Evolutionary conservation across 2,888 invertebrate species (phyloP).

Genomic region (Callyntrura sp.): DNA sequence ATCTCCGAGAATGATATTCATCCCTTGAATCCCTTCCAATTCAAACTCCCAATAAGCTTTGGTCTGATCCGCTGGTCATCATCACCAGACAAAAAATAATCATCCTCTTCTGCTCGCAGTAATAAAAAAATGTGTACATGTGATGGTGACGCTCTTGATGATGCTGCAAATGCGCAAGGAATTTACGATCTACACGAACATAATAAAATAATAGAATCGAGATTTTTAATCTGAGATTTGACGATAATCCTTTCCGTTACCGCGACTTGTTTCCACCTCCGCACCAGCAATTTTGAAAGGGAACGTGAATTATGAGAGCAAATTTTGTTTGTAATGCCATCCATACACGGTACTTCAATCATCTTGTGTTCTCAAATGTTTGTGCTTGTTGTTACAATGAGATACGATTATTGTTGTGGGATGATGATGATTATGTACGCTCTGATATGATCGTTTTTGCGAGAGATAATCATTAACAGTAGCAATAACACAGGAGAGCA

Average conservation of each 20-base stretch:
- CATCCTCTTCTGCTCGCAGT: constrained; percentile 33
- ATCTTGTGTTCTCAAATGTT: neutral
- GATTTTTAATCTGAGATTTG: constrained; percentile 60
- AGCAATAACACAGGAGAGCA: constrained; percentile 37
- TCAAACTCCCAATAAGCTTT: constrained; percentile 43
- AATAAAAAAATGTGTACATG: neutral
- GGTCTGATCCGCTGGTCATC: constrained; percentile 16
- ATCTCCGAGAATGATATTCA: neutral
- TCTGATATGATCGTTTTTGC: neutral
- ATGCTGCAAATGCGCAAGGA: constrained; percentile 2
- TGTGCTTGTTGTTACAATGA: constrained; percentile 19
- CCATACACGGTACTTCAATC: neutral
- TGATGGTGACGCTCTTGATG: constrained; percentile 25
- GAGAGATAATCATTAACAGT: constrained; percentile 3
- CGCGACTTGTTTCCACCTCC: constrained; percentile 56
- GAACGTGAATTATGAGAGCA: constrained; percentile 25
- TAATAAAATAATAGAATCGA: constrained; percentile 24
- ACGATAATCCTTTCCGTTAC: constrained; percentile 50
- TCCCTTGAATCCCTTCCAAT: neutral
- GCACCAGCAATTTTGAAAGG: constrained; percentile 60
- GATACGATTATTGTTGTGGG: neutral
- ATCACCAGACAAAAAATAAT: constrained; percentile 50
- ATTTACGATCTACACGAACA: constrained; percentile 8
- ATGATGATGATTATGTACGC: neutral
- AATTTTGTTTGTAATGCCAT: neutral